Evolutionary conservation across 2,113 vertebrate species (phyloP), one percentile per base, ranked within the genome.

Genomic region (Neoarius graeffei): DNA sequence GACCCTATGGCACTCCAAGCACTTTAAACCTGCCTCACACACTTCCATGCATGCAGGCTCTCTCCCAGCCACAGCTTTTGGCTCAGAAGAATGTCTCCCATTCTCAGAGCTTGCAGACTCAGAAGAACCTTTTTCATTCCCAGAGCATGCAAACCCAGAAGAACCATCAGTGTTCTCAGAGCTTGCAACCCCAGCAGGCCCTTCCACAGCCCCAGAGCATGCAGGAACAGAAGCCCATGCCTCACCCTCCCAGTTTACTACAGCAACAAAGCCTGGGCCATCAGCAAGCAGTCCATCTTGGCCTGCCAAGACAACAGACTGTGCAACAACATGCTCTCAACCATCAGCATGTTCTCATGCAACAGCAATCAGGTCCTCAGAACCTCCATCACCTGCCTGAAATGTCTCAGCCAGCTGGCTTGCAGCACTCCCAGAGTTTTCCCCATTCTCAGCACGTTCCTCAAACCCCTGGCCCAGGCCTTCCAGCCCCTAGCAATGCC

Each of bases 1-100:
- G 96, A 42, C 96, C 97, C 0, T 99, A 98, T 91, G 95, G 96
- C 92, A 93, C 97, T 96, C 97, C 97, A 91, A 99, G 98, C 98
- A 99, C 98, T 99, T 99, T 99, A 99, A 96, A 96, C 94, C 97
- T 97, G 93, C 94, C 97, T 83, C 96, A 95, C 89, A 92, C 94
- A 87, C 90, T 92, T 83, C 35, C 93, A 30, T 94, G 94, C 89
- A 93, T 95, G 81, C 97, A 97, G 94, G 96, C 94, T 87, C 94
- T 96, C 27, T 93, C 96, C 80, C 97, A 96, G 92, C 94, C 96
- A 88, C 96, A 96, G 42, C 27, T 88, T 62, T 71, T 82, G 48
- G 88, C 86, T 42, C 95, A 92, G 89, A 95, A 94, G 88, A 83
- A 84, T 23, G 84, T 92, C 59, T 69, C 87, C 84, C 94, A 92